These are phyloP conservation scores for Acanthosepion lycidas DNA, from an alignment of 2,888 invertebrate genomes.

Conservation along the genomic window DNA sequence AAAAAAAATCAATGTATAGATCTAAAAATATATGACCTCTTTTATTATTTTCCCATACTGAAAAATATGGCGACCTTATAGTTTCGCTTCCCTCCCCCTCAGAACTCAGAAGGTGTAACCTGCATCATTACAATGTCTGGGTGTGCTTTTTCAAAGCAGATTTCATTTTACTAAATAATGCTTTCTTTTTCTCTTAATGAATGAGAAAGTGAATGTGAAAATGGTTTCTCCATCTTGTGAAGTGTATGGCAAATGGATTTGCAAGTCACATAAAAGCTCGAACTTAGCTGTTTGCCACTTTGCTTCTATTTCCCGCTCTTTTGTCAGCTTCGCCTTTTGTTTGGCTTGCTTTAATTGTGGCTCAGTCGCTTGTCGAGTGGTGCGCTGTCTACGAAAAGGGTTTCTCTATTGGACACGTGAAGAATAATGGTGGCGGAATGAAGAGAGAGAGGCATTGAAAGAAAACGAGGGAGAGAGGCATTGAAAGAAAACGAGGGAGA, in stretches of 20 bases:
- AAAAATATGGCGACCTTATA: background rate
- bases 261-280: background rate
- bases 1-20: too few relatives aligned
- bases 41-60: too few relatives aligned
- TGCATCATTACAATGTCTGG: background rate
- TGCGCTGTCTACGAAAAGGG: background rate
- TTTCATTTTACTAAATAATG: background rate
- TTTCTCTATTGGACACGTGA: background rate
- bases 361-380: background rate
- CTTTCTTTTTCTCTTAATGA: background rate
- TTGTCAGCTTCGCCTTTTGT: background rate
- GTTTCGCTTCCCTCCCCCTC: background rate
- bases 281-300: background rate
- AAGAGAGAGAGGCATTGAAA: background rate
- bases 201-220: background rate
- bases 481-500: background rate
- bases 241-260: background rate
- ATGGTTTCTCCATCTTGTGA: background rate
- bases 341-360: background rate
- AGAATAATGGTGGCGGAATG: background rate
- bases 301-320: background rate
- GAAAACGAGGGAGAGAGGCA: conserved; percentile 1
- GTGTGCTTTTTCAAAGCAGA: background rate
- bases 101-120: background rate
- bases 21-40: too few relatives aligned